Evolutionary conservation across 2,113 vertebrate genomes (phyloP).

Genomic region (Chrysemys picta): DNA sequence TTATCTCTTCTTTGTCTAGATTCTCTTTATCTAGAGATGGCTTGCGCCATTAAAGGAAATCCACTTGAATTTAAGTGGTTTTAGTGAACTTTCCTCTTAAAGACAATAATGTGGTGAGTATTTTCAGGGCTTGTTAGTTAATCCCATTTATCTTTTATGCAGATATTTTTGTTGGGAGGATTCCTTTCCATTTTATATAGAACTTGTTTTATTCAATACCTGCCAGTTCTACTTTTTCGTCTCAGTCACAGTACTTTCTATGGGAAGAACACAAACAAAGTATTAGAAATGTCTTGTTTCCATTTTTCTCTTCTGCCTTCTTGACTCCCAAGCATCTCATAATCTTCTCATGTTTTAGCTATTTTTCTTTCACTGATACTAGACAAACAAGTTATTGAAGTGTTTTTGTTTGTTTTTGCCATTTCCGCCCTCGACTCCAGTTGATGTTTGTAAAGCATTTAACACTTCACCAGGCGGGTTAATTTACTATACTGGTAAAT

Average conservation of each 20-base stretch:
- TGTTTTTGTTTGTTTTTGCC: slow-evolving; percentile 79
- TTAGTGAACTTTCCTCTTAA: slow-evolving; percentile 29
- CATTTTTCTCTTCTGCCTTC: not conserved
- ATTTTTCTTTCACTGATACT: slow-evolving; percentile 37
- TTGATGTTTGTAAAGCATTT: slow-evolving; percentile 79
- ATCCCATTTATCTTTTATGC: slow-evolving; percentile 25
- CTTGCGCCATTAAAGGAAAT: slow-evolving; percentile 33
- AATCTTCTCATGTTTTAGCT: not conserved
- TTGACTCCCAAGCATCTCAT: slow-evolving; percentile 7
- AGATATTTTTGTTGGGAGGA: not conserved
- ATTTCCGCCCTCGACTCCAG: slow-evolving; percentile 69
- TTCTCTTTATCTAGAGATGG: slow-evolving; percentile 38
- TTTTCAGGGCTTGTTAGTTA: slow-evolving; percentile 13
- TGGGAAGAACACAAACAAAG: slow-evolving; percentile 3
- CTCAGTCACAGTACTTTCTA: not conserved
- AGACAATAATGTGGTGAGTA: slow-evolving; percentile 13
- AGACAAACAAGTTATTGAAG: slow-evolving; percentile 56
- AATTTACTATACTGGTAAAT: slow-evolving; percentile 75
- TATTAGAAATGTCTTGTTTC: not conserved
- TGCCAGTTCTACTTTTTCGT: not conserved
- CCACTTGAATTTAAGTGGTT: slow-evolving; percentile 9
- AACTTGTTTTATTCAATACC: not conserved
- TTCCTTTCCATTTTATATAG: not conserved
- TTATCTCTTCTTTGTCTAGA: slow-evolving; percentile 62
- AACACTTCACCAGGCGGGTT: slow-evolving; percentile 80